Evolutionary conservation across 2,888 invertebrate genomes (phyloP).

Genomic region (Drosophila subquinaria): DNA sequence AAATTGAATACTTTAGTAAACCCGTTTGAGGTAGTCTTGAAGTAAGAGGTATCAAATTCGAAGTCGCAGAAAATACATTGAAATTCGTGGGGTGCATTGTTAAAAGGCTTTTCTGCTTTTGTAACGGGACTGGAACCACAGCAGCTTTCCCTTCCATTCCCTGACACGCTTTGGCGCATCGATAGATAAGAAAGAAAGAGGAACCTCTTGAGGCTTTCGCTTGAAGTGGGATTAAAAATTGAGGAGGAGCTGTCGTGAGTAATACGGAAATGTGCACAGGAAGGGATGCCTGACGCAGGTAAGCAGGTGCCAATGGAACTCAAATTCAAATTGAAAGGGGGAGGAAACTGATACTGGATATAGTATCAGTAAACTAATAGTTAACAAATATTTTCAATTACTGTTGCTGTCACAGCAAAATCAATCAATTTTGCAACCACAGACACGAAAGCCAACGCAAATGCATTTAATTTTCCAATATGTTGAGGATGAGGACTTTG

Average conservation of each 20-base stretch:
- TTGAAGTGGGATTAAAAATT: constrained; percentile 70
- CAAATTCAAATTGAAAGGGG: constrained; percentile 26
- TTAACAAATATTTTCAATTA: constrained; percentile 79
- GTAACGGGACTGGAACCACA: constrained; percentile 33
- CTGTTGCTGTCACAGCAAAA: constrained; percentile 80
- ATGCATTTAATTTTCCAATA: constrained; percentile 73
- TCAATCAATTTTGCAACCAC: constrained; percentile 74
- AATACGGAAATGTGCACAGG: constrained; percentile 70
- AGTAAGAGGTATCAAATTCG: constrained; percentile 16
- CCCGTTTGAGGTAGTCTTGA: not conserved
- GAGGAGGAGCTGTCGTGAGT: constrained; percentile 25
- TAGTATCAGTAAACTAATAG: constrained; percentile 67
- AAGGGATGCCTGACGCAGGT: constrained; percentile 67
- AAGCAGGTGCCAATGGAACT: constrained; percentile 27
- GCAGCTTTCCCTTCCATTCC: constrained; percentile 4
- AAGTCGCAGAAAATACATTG: constrained; percentile 59
- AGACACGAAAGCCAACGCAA: constrained; percentile 56
- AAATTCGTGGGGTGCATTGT: constrained; percentile 66
- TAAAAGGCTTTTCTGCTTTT: constrained; percentile 69
- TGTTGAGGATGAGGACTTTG: constrained; percentile 24
- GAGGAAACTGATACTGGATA: not conserved
- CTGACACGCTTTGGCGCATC: constrained; percentile 77
- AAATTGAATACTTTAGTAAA: not conserved
- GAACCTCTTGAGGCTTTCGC: constrained; percentile 62
- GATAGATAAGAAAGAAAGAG: constrained; percentile 64